A percentile compares a stretch with the other conserved stretches of the same genome.
phyloP scores from a whole-genome alignment of 2,113 vertebrate genomes.

The Halcyon senegalensis region DNA sequence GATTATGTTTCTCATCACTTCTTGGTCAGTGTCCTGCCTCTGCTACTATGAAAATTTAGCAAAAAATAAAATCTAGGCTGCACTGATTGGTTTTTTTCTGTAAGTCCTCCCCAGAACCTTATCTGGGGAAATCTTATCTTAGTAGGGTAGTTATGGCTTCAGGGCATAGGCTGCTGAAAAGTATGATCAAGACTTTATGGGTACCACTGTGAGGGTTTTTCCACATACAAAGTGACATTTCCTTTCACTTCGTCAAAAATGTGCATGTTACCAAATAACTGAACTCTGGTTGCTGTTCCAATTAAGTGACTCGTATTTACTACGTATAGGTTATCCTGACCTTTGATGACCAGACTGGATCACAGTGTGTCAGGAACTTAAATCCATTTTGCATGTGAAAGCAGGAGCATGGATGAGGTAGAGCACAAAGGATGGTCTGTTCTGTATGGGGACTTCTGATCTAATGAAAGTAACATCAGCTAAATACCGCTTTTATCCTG shows the following conservation, averaged over 20 bases:
- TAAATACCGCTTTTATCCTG: background rate
- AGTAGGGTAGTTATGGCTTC: background rate
- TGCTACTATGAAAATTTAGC: background rate
- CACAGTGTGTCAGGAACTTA: background rate
- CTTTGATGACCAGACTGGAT: background rate
- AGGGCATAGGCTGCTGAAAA: background rate
- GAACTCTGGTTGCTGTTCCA: background rate
- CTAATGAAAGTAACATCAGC: background rate
- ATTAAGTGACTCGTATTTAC: background rate
- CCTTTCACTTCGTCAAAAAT: background rate
- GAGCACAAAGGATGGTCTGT: background rate
- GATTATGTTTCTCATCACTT: background rate
- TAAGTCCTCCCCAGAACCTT: background rate
- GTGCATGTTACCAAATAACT: background rate
- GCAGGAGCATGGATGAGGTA: background rate
- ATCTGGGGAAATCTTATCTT: background rate
- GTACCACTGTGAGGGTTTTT: background rate
- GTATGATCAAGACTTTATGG: background rate
- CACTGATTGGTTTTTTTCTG: background rate
- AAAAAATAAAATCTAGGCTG: background rate
- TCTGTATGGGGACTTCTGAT: background rate
- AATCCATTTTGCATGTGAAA: background rate
- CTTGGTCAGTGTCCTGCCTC: background rate
- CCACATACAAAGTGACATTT: background rate
- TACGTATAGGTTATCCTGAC: background rate